A percentile compares a stretch with the other conserved stretches of the same genome.
Evolutionary conservation across 64 coral and sea anemone species (phyloP).

Genomic region (Montipora capricornis): DNA sequence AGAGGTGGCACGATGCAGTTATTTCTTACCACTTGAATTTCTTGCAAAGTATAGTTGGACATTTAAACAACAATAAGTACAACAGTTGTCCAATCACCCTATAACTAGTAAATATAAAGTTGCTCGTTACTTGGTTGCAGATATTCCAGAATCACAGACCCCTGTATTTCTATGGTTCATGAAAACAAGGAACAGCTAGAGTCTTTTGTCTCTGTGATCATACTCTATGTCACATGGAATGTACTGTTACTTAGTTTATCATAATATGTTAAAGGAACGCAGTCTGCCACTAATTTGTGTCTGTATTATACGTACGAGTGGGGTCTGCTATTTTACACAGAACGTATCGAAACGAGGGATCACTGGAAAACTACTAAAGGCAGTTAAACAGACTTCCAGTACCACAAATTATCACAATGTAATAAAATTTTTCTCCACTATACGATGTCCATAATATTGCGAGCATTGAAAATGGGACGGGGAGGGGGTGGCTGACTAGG

Average conservation of each 20-base stretch:
- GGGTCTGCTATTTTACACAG: not conserved
- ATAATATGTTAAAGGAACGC: not conserved
- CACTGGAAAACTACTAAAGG: not conserved
- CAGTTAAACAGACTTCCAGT: not conserved
- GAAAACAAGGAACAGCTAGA: not conserved
- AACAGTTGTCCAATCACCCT: not conserved
- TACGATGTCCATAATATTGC: not conserved
- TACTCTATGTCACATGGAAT: not conserved
- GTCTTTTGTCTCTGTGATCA: not conserved
- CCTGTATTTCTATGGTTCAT: not conserved
- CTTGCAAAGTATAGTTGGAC: no score
- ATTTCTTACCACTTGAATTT: no score
- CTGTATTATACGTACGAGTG: not conserved
- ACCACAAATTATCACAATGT: not conserved
- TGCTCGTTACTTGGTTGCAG: not conserved
- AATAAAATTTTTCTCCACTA: not conserved
- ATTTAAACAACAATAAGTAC: not conserved
- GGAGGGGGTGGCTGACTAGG: constrained; percentile 1
- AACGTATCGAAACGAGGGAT: not conserved
- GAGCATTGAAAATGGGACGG: not conserved
- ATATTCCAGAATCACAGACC: not conserved
- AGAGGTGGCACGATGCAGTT: not conserved
- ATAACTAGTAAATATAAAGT: no score
- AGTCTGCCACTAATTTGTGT: not conserved
- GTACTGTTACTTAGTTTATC: not conserved